Base-by-base conservation (phyloP, 2,888 invertebrate genomes). In the Phorcus lineatus region DNA sequence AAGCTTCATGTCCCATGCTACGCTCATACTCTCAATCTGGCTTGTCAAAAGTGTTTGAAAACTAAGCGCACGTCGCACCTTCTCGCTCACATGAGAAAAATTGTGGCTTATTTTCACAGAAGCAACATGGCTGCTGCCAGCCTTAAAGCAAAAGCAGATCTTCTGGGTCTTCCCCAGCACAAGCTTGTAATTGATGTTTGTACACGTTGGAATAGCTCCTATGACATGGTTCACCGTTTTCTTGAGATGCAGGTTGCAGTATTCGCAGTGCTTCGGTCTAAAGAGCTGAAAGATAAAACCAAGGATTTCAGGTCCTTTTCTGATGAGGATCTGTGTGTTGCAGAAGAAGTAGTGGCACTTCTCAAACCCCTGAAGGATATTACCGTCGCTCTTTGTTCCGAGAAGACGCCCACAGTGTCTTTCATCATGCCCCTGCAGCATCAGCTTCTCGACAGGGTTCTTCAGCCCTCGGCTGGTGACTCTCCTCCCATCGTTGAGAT, bases 21-120 rank as follows among this genome's bases (percentile, higher is more conserved):
- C 67, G 79, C 81, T 19, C 81, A 81, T 40, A 81, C 79, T 16
- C 36, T 79, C n/a, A 81, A 81, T 53, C 28, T 80, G n/a, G 80
- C 70, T 6, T 66, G n/a, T 28, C 77, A 80, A 55, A 80, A 80
- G 57, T 16, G 24, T 52, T 54, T 81, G 17, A 57, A 74, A 66
- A 74, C 78, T 4, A 74, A 74, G 40, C n/a, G 31, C n/a, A 75
- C 74, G 4, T 67, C 70, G 4, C 76, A 79, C 66, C 28, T 81
- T 70, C 79, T 81, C 47, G 76, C 79, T 62, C 52, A 74, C 31
- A 77, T 79, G 19, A 22, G 79, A 57, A 16, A 67, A 24, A 76
- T 79, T 22, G 81, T 79, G n/a, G 53, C 55, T 28, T 81, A 76
- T 28, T 81, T 81, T 66, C 81, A 81, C 78, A 52, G 77, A 16